Base-by-base conservation (phyloP, 1,140 invertebrate genomes). In the Cotesia glomerata region DNA sequence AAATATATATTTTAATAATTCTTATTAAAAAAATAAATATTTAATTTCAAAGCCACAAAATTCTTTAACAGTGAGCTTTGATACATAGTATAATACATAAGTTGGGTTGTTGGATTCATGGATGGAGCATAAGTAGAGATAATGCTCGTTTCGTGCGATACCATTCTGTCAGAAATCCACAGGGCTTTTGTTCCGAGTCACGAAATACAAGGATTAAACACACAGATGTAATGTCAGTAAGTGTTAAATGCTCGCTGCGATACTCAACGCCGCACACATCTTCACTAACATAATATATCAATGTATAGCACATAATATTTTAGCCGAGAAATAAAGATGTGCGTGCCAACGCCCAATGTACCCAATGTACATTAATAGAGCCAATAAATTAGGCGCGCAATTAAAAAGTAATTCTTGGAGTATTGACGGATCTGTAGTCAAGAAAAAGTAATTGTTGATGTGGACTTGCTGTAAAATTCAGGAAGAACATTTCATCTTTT, bases 121-220 rank as follows among this genome's bases (percentile, higher is more conserved):
- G 56, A 45, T 45, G 39, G 16, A 18, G 69, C 75, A 75, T 80
- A 82, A 83, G 82, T 81, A 79, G 75, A 81, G 83, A 82, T 85
- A 86, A 86, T 84, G 81, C 82, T 82, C 84, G 84, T 85, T 87
- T 81, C 84, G 82, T 82, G 84, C 85, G 83, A 84, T 85, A 85
- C 83, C 81, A 82, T 85, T 85, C 81, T 81, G 81, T 84, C 85
- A 85, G 84, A 86, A 84, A 87, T 86, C 85, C 85, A 84, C 82
- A 80, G 82, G 82, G 83, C 85, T 86, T 45, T 87, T 86, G 83
- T 84, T 78, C 81, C 80, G 78, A 85, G 85, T 86, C 84, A 86
- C 85, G 85, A 83, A 87, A 85, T 81, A 82, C 79, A 81, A 84
- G 84, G 84, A 85, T 86, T 86, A 86, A 84, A 81, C 81, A 72